Percentiles rank a stretch among this genome's conserved stretches.
phyloP scores from a whole-genome alignment of 2,113 vertebrate genomes.

The Daubentonia madagascariensis region DNA sequence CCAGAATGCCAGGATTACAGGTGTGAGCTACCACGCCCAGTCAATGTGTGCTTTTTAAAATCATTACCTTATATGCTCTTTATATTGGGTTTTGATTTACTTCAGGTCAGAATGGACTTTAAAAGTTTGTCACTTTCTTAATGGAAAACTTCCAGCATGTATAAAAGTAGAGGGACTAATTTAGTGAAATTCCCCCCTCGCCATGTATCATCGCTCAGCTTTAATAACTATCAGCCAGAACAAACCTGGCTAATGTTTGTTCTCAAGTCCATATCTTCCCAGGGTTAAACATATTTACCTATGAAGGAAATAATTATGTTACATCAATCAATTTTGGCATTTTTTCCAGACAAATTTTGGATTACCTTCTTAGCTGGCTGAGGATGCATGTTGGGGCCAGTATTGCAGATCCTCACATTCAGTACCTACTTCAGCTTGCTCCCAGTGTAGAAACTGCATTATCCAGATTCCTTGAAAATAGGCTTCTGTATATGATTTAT shows the following conservation, averaged over 20 bases:
- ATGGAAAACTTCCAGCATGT: background rate
- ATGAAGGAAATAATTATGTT: background rate
- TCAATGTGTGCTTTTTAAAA: background rate
- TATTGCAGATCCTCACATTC: background rate
- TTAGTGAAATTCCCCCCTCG: too few relatives aligned
- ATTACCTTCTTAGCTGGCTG: background rate
- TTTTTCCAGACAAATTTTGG: background rate
- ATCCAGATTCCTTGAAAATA: background rate
- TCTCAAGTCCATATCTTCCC: background rate
- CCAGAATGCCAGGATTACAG: too few relatives aligned
- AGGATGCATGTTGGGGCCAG: background rate
- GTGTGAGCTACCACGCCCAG: too few relatives aligned
- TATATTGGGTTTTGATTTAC: background rate
- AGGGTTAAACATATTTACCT: background rate
- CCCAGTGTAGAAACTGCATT: background rate
- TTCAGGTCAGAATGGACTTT: background rate
- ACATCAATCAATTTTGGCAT: background rate
- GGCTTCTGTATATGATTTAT: background rate
- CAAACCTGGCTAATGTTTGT: background rate
- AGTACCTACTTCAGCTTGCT: background rate
- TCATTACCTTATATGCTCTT: background rate
- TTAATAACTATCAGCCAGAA: background rate
- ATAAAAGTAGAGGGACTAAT: background rate
- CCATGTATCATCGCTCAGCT: too few relatives aligned
- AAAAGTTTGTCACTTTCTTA: background rate